Base-by-base conservation (phyloP, 2,888 invertebrate species). In the Hetaerina titia region DNA sequence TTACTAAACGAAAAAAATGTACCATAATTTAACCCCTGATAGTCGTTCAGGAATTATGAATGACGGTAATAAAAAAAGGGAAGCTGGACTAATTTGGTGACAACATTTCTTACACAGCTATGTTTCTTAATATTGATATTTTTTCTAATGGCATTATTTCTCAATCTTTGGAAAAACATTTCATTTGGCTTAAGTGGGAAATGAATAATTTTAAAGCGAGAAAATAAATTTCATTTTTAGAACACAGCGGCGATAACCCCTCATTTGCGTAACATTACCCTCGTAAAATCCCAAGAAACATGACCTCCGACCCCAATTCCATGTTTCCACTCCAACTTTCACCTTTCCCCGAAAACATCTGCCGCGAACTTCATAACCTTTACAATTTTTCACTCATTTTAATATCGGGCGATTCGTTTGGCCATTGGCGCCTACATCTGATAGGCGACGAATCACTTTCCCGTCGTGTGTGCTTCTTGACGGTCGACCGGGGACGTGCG, bases 401-500 rank as follows among this genome's bases (percentile, higher is more conserved):
- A 81, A 81, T 81, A 25, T 81, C 31, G 31, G 81, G 31, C 81
- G 81, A 81, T 31, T 81, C 81, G 25, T 81, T 81, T 31, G 81
- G 81, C 81, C 31, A 81, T 81, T 31, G 81, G 81, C 31, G 81
- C 81, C 31, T 22, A 81, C 81, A 81, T 81, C 81, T 22, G 81
- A 81, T 81, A 31, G 81, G 25, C 81, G 81, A 81, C 81, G 81
- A 31, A 81, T 81, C 81, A 81, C 81, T 81, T 81, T 81, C 81
- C 81, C 81, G 13, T 11, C 25, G 81, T 31, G 81, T 25, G n/a
- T 0, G 19, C 25, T 8, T 11, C 81, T 31, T 31, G 94, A 95
- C 94, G 94, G 19, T 58, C 94, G 95, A n/a, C 63, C 90, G 95
- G 92, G 90, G 25, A 95, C 95, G 94, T 95, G 95, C 95, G 95